These are phyloP conservation scores for Microchrysa polita DNA, from an alignment of 2,888 invertebrate species.

Conservation along the genomic window DNA sequence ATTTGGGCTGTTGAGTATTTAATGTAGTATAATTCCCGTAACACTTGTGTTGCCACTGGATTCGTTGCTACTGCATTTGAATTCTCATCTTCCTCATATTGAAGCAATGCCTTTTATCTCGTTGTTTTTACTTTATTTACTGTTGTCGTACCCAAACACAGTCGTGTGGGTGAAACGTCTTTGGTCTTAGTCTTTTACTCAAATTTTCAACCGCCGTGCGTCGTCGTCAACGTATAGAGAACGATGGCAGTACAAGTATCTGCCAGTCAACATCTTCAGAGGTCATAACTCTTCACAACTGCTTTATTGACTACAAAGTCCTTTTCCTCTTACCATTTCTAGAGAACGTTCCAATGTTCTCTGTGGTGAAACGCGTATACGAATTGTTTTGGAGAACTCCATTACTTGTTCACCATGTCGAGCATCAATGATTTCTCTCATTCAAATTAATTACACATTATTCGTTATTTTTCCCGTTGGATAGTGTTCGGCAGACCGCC, in stretches of 20 bases:
- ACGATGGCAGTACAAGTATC: slow-evolving; percentile 30
- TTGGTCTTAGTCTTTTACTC: background rate
- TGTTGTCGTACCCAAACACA: background rate
- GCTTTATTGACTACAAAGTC: slow-evolving; percentile 29
- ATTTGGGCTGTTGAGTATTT: slow-evolving; percentile 7
- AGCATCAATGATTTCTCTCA: slow-evolving; percentile 33
- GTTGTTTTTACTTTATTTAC: background rate
- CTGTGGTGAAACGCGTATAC: background rate
- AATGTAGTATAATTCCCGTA: slow-evolving; percentile 17
- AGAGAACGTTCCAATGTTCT: background rate
- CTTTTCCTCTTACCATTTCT: slow-evolving; percentile 16
- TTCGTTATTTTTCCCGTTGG: slow-evolving; percentile 38
- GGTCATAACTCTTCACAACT: slow-evolving; percentile 44
- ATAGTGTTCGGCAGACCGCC: background rate
- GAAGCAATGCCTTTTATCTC: background rate
- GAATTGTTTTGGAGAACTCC: background rate
- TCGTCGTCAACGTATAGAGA: background rate
- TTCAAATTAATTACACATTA: slow-evolving; percentile 42
- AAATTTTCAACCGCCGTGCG: background rate
- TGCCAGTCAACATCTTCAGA: slow-evolving; percentile 45
- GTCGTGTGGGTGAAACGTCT: slow-evolving; percentile 33
- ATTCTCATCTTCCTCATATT: no score
- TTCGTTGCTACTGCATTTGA: background rate
- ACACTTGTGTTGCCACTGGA: slow-evolving; percentile 15
- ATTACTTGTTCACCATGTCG: slow-evolving; percentile 8